phyloP scores from a whole-genome alignment of 2,888 invertebrate species.

The Chrysolina oricalcia region DNA sequence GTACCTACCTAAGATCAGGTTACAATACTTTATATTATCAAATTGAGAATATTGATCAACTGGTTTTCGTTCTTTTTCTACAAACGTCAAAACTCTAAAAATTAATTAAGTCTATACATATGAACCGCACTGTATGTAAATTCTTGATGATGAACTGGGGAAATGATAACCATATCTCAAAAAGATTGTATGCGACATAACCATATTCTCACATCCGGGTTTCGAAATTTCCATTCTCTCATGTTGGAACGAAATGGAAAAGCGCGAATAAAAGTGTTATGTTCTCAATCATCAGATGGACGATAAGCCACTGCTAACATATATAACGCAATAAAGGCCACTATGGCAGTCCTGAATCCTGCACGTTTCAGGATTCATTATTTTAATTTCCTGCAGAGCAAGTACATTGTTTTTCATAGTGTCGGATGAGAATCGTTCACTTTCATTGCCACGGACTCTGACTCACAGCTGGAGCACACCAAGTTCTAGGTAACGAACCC shows the following conservation, averaged over 20 bases:
- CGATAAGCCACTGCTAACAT: slow-evolving; percentile 1
- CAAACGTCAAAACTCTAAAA: too few species aligned
- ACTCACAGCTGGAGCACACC: slow-evolving; percentile 26
- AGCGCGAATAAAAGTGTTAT: background rate
- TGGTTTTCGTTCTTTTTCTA: too few species aligned
- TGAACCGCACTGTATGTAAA: too few species aligned
- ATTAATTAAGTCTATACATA: too few species aligned
- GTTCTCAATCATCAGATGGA: background rate
- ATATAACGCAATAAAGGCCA: slow-evolving; percentile 44
- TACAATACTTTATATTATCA: too few species aligned
- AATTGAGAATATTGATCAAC: too few species aligned
- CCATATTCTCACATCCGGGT: background rate
- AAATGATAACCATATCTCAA: background rate
- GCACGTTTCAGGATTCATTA: slow-evolving; percentile 55
- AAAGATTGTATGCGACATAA: background rate
- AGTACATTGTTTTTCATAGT: slow-evolving; percentile 49
- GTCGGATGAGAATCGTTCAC: slow-evolving; percentile 41
- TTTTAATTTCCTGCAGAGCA: slow-evolving; percentile 55
- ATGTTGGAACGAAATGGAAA: background rate
- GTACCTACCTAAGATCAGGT: too few species aligned
- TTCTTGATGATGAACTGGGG: background rate
- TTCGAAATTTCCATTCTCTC: background rate
- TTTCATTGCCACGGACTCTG: slow-evolving; percentile 41
- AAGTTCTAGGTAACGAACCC: slow-evolving; percentile 19
- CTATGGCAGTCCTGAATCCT: slow-evolving; percentile 37